These are phyloP conservation scores for Gephyroberyx darwinii DNA, from an alignment of 2,797 vertebrate species.

Conservation along the genomic window DNA sequence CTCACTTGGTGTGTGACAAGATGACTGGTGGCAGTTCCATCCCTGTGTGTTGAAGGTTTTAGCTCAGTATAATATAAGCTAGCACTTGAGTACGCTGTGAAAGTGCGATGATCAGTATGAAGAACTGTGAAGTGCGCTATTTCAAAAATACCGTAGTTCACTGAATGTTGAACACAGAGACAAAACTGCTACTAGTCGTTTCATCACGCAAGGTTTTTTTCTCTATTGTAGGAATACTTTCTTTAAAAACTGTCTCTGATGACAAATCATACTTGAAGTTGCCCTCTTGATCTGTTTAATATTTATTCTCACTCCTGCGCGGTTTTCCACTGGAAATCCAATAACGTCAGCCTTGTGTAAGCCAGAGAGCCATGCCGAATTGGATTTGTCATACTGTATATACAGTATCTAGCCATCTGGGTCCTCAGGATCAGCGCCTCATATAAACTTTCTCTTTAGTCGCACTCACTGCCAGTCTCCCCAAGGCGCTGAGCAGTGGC, in stretches of 20 bases:
- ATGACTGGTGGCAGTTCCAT: not conserved
- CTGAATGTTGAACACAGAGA: not conserved
- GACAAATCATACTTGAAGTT: not conserved
- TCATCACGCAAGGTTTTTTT: not conserved
- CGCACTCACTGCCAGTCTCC: slow-evolving; percentile 43
- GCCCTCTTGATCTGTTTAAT: slow-evolving; percentile 6
- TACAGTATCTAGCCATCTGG: slow-evolving; percentile 5
- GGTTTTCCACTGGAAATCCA: slow-evolving; percentile 23
- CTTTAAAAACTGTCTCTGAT: not conserved
- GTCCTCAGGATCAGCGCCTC: slow-evolving; percentile 26
- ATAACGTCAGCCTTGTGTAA: slow-evolving; percentile 11
- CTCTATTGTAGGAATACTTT: not conserved
- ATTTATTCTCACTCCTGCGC: slow-evolving; percentile 8
- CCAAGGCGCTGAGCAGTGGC: slow-evolving; percentile 25
- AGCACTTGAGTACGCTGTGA: too few species aligned
- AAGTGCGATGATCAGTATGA: not conserved
- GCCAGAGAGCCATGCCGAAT: not conserved
- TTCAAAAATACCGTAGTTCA: not conserved
- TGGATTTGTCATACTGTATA: slow-evolving; percentile 26
- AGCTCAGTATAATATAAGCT: not conserved
- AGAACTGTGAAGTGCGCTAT: not conserved
- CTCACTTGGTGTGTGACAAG: not conserved
- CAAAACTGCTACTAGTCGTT: not conserved
- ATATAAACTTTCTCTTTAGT: slow-evolving; percentile 31
- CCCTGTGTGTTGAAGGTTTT: not conserved